Evolutionary conservation across 2,113 vertebrate genomes (phyloP).

Genomic region (Tychaedon coryphoeus): DNA sequence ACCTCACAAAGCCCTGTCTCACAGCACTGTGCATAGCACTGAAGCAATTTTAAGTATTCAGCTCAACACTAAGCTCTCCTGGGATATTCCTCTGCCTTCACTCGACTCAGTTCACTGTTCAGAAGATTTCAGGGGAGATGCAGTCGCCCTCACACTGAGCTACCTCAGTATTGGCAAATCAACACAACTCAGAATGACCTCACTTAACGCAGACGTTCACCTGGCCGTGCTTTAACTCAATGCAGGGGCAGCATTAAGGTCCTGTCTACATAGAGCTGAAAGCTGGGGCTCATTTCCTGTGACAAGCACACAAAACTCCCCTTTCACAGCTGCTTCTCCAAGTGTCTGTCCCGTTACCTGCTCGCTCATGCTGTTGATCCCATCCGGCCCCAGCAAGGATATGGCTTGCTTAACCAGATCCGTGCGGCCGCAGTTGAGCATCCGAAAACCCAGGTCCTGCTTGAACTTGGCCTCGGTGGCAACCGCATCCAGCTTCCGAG

Average conservation of each 20-base stretch:
- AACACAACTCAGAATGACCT: neutral
- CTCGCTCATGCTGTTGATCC: conserved; percentile 98
- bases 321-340: neutral
- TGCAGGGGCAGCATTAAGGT: neutral
- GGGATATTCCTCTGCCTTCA: neutral
- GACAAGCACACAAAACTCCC: neutral
- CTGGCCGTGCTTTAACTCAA: neutral
- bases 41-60: neutral
- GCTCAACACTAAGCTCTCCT: neutral
- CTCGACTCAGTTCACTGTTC: neutral
- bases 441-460: conserved; percentile 97
- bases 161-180: neutral
- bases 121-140: neutral
- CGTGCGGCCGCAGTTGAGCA: conserved; percentile 96
- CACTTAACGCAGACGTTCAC: rapidly evolving
- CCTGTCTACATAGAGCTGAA: neutral
- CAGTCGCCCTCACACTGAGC: neutral
- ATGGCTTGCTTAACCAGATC: conserved; percentile 97
- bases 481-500: conserved; percentile 93
- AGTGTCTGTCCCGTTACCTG: conserved; percentile 76
- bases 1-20: neutral
- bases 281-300: neutral
- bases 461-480: conserved; percentile 96
- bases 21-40: neutral
- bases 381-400: conserved; percentile 89